Base-by-base conservation (phyloP, 2,113 vertebrate species). In the Osmerus mordax region DNA sequence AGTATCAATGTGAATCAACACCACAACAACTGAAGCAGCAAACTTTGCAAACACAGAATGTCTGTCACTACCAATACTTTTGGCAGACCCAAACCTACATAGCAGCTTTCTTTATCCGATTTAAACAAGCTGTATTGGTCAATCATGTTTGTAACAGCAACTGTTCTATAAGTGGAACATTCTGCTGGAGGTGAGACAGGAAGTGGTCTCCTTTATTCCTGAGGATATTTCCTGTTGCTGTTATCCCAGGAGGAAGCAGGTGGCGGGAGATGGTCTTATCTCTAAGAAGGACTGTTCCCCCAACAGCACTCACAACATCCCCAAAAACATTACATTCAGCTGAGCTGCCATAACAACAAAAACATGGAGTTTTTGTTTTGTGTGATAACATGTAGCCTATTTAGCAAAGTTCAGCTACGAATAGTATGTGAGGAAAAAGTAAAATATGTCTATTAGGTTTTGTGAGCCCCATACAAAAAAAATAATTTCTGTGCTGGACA, bases 221-320 rank as follows among this genome's bases (percentile, higher is more conserved):
- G 67, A 52, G 47, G 72, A 65, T 63, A 73, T 29, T 86, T 83
- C 78, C 79, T 73, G 68, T 76, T 9, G 28, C 74, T 52, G 7
- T 71, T 79, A 69, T 83, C 65, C 61, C 41, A 58, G 1, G 55
- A 86, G 75, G 74, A 81, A 86, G 67, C 66, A 72, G 71, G 77
- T 83, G 71, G 53, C 76, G 2, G 69, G 73, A 53, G 16, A 47
- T 72, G 64, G 8, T 23, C 23, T 77, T 78, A 62, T 80, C 75
- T 78, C 65, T 77, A 3, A 28, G 36, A 23, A 16, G 3, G 64
- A 52, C 60, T 66, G 18, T 63, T 73, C 72, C 71, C 32, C n/a
- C n/a, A 3, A 52, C 36, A 51, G 19, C 72, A 67, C 11, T 12
- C 28, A 41, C 28, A 8, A 32, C 41, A 5, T 47, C 56, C 29